Base-by-base conservation (phyloP, 1,140 invertebrate species). In the Prorops nasuta region DNA sequence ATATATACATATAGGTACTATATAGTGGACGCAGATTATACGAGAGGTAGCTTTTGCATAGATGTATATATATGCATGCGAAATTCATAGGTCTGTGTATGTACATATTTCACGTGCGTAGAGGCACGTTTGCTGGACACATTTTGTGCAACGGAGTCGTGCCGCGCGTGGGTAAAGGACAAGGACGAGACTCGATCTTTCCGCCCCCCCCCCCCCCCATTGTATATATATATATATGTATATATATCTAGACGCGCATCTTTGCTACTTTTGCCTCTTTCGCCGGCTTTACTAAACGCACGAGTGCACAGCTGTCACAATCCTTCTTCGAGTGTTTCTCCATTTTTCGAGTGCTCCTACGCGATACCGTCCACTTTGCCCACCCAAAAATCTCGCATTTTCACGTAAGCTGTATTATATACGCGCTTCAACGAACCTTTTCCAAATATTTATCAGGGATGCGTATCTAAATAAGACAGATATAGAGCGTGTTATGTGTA, bases 291-390 rank as follows among this genome's bases (percentile, higher is more conserved):
- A 54, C 47, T 47, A 65, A 63, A 64, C 64, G 57, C 58, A 59
- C 46, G 54, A 35, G 20, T 41, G 44, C 51, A 41, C 61, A 61
- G 58, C 61, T 64, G 63, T 53, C 52, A 56, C 59, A 54, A 35
- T 60, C 51, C 44, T 57, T 64, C 46, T 59, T 58, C 56, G 38
- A 44, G 45, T 57, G 44, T 70, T 69, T 65, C 54, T 45, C 59
- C 62, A 64, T 66, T 69, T 67, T 67, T 63, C 61, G 64, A 66
- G 60, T 66, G 61, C 64, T 63, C 63, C 67, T 63, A 55, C 41
- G n/a, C 40, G 22, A 37, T 50, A 24, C 14, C 35, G 21, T 2
- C 41, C 43, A 24, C 10, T 28, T 28, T 10, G 24, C 4, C 24
- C 4, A 28, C 4, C 10, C 24, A 10, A 28, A 28, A 28, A 28